phyloP scores from a whole-genome alignment of 2,113 vertebrate species.

The Gallinago media region DNA sequence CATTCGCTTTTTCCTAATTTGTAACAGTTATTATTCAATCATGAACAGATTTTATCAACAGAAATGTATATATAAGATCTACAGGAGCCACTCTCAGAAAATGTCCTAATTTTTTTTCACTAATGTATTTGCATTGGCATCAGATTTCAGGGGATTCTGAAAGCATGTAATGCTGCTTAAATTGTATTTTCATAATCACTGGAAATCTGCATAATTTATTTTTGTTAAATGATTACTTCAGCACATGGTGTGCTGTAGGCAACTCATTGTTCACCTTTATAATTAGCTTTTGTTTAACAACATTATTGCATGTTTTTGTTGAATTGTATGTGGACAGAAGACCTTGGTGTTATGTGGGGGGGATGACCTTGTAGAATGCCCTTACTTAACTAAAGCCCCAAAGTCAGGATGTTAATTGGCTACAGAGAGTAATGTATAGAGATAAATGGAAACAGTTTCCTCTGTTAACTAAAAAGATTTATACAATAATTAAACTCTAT shows the following conservation, averaged over 20 bases:
- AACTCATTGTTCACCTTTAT: background rate
- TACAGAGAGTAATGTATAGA: background rate
- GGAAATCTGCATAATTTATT: slow-evolving; percentile 8
- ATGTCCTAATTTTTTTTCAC: background rate
- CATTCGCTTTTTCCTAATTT: background rate
- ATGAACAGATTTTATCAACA: background rate
- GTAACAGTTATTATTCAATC: background rate
- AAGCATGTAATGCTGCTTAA: background rate
- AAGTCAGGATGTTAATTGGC: slow-evolving; percentile 11
- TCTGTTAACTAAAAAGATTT: background rate
- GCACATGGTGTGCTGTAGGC: background rate
- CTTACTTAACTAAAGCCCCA: background rate
- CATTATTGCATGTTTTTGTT: background rate
- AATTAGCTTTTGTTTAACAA: slow-evolving; percentile 20
- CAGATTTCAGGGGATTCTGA: background rate
- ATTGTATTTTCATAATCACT: background rate
- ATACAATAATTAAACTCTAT: slow-evolving; percentile 37
- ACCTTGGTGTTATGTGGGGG: background rate
- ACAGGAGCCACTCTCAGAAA: background rate
- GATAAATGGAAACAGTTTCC: slow-evolving; percentile 19
- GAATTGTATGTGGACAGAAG: background rate
- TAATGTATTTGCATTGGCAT: background rate
- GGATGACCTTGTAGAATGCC: background rate
- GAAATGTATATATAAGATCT: background rate
- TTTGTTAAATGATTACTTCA: background rate